Conservation (phyloP, 2,113 vertebrate genomes). For the Leuciscus idus region DNA sequence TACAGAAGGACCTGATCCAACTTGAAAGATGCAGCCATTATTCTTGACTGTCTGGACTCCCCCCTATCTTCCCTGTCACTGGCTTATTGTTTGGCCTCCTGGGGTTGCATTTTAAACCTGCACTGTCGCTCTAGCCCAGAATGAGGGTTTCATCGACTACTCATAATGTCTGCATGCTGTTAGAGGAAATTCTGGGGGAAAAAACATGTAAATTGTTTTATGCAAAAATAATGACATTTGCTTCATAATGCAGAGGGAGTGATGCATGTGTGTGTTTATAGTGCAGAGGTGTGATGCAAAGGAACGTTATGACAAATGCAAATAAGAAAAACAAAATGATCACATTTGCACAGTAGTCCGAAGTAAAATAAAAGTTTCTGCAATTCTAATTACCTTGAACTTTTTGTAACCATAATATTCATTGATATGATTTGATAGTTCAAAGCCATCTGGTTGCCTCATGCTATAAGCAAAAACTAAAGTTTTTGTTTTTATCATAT, state of each 20-base stretch:
- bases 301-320: background rate
- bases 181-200: slow-evolving; percentile 8
- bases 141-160: slow-evolving; percentile 68
- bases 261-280: slow-evolving; percentile 2
- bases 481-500: background rate
- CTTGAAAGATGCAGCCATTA: slow-evolving; percentile 94
- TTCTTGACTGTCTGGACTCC: slow-evolving; percentile 89
- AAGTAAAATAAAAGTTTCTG: background rate
- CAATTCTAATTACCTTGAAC: background rate
- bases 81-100: slow-evolving; percentile 82
- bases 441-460: background rate
- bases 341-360: background rate
- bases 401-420: no score
- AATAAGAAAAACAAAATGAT: background rate
- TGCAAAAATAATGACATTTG: slow-evolving; percentile 38
- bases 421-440: background rate
- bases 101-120: slow-evolving; percentile 82
- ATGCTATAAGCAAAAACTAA: background rate
- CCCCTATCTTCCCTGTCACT: slow-evolving; percentile 66
- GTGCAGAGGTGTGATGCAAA: slow-evolving; percentile 2
- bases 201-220: slow-evolving; percentile 27
- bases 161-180: slow-evolving; percentile 44
- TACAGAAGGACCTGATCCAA: slow-evolving; percentile 91
- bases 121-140: slow-evolving; percentile 72
- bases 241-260: slow-evolving; percentile 13